Conservation (phyloP, 64 coral and sea anemone species). For the Porites lutea region DNA sequence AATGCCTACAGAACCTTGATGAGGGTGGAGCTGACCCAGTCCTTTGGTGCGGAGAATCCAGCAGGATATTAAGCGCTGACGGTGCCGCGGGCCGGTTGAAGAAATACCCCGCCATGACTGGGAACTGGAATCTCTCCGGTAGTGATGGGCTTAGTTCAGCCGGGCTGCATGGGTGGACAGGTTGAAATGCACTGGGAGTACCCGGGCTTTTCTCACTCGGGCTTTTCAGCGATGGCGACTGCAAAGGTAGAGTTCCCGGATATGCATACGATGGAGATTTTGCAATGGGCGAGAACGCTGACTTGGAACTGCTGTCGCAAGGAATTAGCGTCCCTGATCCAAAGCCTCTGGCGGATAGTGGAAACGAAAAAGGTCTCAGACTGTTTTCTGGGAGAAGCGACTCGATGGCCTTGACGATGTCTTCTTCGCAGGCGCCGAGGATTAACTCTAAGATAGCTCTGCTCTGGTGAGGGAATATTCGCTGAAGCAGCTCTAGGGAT, state of each 20-base stretch:
- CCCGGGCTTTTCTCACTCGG: constrained; percentile 11
- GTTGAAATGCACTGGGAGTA: constrained; percentile 60
- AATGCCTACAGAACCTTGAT: constrained; percentile 37
- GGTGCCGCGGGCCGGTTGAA: constrained; percentile 38
- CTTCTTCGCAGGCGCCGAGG: constrained; percentile 59
- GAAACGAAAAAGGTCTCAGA: constrained; percentile 13
- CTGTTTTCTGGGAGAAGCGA: constrained; percentile 34
- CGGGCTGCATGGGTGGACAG: constrained; percentile 27
- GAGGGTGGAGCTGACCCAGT: neutral
- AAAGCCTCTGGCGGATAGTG: constrained; percentile 12
- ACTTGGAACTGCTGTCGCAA: constrained; percentile 31
- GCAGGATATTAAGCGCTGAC: constrained; percentile 21
- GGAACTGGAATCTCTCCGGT: constrained; percentile 59
- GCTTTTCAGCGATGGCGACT: constrained; percentile 10
- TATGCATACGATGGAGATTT: constrained; percentile 38
- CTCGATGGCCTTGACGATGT: constrained; percentile 66
- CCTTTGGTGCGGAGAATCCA: constrained; percentile 22
- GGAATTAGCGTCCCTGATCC: neutral
- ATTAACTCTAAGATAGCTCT: constrained; percentile 58
- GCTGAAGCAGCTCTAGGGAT: constrained; percentile 48
- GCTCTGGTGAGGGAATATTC: constrained; percentile 73
- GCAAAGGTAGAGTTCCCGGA: constrained; percentile 20
- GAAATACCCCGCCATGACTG: constrained; percentile 32
- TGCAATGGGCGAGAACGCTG: constrained; percentile 63
- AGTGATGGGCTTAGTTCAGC: constrained; percentile 11